A percentile compares a stretch with the other conserved stretches of the same genome.
Evolutionary conservation across 2,888 invertebrate species (phyloP).

Genomic region (Drosophila formosana): DNA sequence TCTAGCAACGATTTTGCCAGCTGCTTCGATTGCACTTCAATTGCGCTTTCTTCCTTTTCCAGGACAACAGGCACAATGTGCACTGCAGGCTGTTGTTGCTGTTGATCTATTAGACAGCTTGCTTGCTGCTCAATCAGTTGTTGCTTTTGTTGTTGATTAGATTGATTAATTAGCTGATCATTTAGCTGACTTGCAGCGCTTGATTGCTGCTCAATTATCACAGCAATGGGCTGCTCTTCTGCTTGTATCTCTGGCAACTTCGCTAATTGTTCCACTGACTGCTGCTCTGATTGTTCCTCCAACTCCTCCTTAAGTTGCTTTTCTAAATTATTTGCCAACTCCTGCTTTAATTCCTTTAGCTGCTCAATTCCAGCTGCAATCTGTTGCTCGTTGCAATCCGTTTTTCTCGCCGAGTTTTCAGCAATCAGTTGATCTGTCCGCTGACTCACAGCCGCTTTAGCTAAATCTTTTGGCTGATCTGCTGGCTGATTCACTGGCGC

Average conservation of each 20-base stretch:
- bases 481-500: constrained; percentile 19
- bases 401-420: not conserved
- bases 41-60: not conserved
- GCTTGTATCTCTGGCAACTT: not conserved
- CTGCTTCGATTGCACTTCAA: not conserved
- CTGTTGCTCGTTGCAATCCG: not conserved
- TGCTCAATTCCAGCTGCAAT: not conserved
- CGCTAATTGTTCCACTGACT: not conserved
- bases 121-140: not conserved
- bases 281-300: not conserved
- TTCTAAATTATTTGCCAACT: not conserved
- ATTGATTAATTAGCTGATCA: not conserved
- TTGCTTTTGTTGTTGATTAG: not conserved
- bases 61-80: too few relatives aligned
- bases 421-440: constrained; percentile 2
- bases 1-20: too few relatives aligned
- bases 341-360: not conserved
- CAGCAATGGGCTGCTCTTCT: not conserved
- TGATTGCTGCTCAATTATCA: not conserved
- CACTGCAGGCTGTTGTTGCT: too few relatives aligned
- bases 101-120: not conserved
- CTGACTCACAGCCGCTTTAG: constrained; percentile 21
- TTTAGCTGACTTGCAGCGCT: not conserved
- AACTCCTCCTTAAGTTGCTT: not conserved
- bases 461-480: constrained; percentile 9